phyloP scores from a whole-genome alignment of 64 coral and sea anemone genomes.

The Pachyseris speciosa region DNA sequence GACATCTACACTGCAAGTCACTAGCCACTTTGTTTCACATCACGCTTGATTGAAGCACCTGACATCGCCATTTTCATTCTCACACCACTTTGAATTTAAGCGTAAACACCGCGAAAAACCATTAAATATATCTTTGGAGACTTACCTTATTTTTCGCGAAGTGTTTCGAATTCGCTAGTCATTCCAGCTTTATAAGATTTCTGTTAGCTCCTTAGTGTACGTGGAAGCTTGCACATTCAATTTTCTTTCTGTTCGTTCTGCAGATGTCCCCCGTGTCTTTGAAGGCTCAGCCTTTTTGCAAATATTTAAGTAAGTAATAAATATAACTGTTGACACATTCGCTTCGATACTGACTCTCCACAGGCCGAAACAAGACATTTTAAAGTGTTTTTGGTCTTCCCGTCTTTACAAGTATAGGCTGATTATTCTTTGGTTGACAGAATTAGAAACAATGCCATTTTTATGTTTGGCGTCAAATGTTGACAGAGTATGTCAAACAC shows the following conservation, averaged over 20 bases:
- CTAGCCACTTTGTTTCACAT: not conserved
- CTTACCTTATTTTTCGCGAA: not conserved
- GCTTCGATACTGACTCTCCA: not conserved
- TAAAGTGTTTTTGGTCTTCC: not conserved
- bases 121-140: not conserved
- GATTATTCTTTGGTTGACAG: not conserved
- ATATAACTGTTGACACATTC: conserved; percentile 53
- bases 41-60: not conserved
- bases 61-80: not conserved
- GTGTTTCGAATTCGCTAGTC: not conserved
- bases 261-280: conserved; percentile 7
- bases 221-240: not conserved
- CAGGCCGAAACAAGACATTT: conserved; percentile 17
- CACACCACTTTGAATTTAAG: not conserved
- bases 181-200: not conserved
- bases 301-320: conserved; percentile 43
- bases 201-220: not conserved
- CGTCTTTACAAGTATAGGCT: not conserved
- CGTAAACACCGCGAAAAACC: not conserved
- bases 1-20: not conserved
- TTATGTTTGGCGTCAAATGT: not conserved
- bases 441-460: not conserved
- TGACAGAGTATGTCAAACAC: not conserved
- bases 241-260: not conserved
- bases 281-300: not conserved